Conservation (phyloP, 2,797 vertebrate species). For the Emydoidea blandingii region DNA sequence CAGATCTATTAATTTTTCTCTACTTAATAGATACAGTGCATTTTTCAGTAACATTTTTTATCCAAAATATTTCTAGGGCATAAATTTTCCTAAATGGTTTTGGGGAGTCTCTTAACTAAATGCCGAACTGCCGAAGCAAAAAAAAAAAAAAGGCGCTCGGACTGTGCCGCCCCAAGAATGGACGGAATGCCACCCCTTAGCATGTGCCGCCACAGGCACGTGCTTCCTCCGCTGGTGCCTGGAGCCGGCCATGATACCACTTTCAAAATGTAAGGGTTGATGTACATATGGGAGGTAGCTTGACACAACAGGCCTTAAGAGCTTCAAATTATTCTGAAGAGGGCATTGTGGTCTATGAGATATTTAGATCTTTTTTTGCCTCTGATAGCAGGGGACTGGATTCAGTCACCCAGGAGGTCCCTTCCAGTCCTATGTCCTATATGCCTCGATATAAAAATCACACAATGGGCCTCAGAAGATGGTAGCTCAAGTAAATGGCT, state of each 20-base stretch:
- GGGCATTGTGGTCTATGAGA: background rate
- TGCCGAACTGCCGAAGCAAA: background rate
- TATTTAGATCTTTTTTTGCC: background rate
- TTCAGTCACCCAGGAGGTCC: background rate
- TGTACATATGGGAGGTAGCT: background rate
- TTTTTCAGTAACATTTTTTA: background rate
- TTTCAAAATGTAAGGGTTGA: background rate
- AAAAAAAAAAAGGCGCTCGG: too few relatives aligned
- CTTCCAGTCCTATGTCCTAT: background rate
- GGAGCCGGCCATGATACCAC: background rate
- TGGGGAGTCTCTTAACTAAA: background rate
- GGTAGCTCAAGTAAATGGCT: background rate
- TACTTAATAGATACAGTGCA: too few relatives aligned
- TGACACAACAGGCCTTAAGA: background rate
- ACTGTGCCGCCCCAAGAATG: too few relatives aligned
- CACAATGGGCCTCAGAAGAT: background rate
- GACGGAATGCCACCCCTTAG: too few relatives aligned
- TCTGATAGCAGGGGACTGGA: too few relatives aligned
- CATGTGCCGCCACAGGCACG: too few relatives aligned
- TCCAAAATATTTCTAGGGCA: background rate
- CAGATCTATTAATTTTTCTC: background rate
- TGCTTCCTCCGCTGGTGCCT: too few relatives aligned
- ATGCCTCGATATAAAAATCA: background rate
- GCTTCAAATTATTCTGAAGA: background rate
- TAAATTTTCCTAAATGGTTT: background rate